Conservation (phyloP, 2,113 vertebrate species). For the Chitala chitala region DNA sequence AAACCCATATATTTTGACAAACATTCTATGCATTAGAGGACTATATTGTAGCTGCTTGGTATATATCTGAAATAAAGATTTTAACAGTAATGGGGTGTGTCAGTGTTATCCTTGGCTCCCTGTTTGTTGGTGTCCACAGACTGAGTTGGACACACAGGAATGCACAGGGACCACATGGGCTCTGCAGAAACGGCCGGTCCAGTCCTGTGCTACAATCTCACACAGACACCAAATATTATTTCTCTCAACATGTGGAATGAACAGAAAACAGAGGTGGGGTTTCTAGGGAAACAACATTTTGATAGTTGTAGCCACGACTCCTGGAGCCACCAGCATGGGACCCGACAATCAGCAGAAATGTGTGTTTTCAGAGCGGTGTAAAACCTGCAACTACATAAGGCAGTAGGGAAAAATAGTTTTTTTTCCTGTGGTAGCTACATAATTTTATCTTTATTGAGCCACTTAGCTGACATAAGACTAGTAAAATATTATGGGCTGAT, state of each 20-base stretch:
- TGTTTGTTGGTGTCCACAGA: constrained; percentile 1
- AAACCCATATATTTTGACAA: background rate
- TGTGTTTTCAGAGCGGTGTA: background rate
- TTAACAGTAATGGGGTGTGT: constrained; percentile 1
- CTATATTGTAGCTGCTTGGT: background rate
- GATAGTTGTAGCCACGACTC: background rate
- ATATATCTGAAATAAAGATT: constrained; percentile 11
- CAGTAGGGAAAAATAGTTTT: background rate
- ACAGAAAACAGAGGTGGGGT: background rate
- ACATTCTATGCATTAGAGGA: constrained; percentile 7
- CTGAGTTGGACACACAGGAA: constrained; percentile 19
- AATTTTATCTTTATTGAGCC: too few species aligned
- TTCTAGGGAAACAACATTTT: background rate
- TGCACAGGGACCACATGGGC: background rate
- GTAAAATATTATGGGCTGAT: too few species aligned
- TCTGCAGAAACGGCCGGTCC: background rate
- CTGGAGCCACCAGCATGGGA: background rate
- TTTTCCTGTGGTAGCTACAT: too few species aligned
- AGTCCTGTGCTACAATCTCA: background rate
- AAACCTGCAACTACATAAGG: background rate
- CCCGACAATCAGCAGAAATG: background rate
- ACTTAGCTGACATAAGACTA: too few species aligned
- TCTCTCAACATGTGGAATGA: constrained; percentile 8
- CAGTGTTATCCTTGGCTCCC: constrained; percentile 21
- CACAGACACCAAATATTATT: constrained; percentile 30